Base-by-base conservation (phyloP, 1,140 invertebrate species). In the Archivesica marissinica region DNA sequence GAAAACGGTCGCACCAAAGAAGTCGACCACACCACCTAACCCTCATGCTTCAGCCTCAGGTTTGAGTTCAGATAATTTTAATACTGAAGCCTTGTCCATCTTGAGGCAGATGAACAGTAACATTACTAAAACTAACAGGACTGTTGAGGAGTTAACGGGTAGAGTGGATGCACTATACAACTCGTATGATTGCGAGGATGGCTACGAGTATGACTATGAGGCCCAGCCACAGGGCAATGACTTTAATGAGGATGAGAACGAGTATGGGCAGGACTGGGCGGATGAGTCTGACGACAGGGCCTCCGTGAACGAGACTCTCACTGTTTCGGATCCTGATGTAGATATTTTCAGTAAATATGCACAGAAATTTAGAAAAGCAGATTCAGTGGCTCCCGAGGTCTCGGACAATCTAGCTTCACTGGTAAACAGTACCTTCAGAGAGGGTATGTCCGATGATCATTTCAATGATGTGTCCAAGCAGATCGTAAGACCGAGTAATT, bases 41-140 rank as follows among this genome's bases (percentile, higher is more conserved):
- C 17, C 7, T 52, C n/a, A n/a, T n/a, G n/a, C n/a, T n/a, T n/a
- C n/a, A n/a, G n/a, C n/a, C n/a, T n/a, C n/a, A n/a, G n/a, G n/a
- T n/a, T n/a, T n/a, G n/a, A 52, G 33, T 61, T 3, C 56, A 25
- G 68, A 74, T 1, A 1, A n/a, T 17, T 74, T 74, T 38, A 74
- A 52, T 52, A 23, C 23, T 1, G 68, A 74, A 28, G 68, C 68
- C 25, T 15, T 74, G 38, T 44, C 25, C 39, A 74, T 74, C 30
- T 74, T 74, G 39, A 47, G 68, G 30, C 33, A 74, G 50, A 74
- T 74, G 68, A 74, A 74, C 28, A 7, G 39, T 30, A 74, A 74
- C 38, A 50, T 74, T 20, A 47, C 6, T 30, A 74, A 39, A 74
- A 74, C 68, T 2, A 74, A 74, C 50, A 33, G 35, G 9, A 74